Evolutionary conservation across 2,113 vertebrate genomes (phyloP), one percentile per base, ranked within the genome.

Genomic region (Pluvianellus socialis): DNA sequence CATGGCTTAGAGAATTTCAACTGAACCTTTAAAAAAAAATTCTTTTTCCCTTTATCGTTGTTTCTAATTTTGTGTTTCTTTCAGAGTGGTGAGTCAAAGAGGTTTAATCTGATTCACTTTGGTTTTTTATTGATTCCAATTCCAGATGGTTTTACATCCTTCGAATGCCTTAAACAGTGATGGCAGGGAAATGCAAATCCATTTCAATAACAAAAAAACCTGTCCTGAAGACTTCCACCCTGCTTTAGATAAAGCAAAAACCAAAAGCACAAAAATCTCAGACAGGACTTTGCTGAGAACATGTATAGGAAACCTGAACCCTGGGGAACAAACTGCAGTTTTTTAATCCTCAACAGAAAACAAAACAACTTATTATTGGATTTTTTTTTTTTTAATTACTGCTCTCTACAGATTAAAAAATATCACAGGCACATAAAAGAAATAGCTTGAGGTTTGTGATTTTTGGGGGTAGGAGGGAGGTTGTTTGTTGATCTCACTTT

Each of bases 381-480:
- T 2, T 32, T 35, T 40, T 56, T 55, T 40, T 4, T 56, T 55
- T 40, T 4, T 0, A 42, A 63, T 58, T 53, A 30, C 4, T 3
- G 38, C 33, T 59, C 49, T 50, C 10, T 53, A 20, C 0, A 1
- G 6, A 24, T 89, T 81, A 50, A 77, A 84, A 74, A 62, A 18
- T 18, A 19, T 22, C 20, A 22, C 11, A 49, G 33, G 35, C 4
- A 24, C 14, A 12, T 28, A 33, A 44, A 89, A 77, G 8, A 56
- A 73, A 61, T 38, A n/a, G 11, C 14, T 67, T 40, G 7, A 56
- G 13, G 18, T 92, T 59, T 80, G 32, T 2, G 4, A 45, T 63
- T 67, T 3, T 0, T 13, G 8, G 9, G 14, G 11, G 9, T 38
- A 50, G 40, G 20, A 47, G 16, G 22, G 15, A 52, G 22, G 4